Conservation (phyloP, 2,113 vertebrate genomes). For the Chunga burmeisteri region DNA sequence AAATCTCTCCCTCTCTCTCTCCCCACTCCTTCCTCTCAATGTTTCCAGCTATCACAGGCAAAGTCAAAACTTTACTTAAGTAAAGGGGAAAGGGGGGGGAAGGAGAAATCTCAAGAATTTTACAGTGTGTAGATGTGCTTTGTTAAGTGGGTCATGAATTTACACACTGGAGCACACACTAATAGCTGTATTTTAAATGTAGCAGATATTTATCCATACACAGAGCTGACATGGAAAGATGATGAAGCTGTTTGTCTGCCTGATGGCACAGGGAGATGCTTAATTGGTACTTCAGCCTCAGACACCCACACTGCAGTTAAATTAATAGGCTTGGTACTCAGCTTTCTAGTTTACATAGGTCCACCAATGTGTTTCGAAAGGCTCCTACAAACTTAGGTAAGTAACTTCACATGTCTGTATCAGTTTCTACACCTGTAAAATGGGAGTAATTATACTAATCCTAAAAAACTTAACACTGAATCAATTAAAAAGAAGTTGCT, state of each 20-base stretch:
- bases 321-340: not conserved
- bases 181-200: not conserved
- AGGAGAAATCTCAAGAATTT: not conserved
- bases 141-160: not conserved
- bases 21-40: not conserved
- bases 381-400: not conserved
- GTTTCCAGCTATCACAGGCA: not conserved
- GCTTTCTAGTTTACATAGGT: not conserved
- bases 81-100: accelerated
- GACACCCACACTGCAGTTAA: not conserved
- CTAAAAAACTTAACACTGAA: not conserved
- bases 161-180: not conserved
- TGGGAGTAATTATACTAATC: not conserved
- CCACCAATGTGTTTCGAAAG: not conserved
- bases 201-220: not conserved
- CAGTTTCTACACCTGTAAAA: not conserved
- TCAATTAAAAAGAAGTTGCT: not conserved
- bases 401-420: not conserved
- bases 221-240: not conserved
- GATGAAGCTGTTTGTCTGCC: not conserved
- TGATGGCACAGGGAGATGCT: not conserved
- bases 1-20: not conserved
- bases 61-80: not conserved
- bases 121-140: too few species aligned
- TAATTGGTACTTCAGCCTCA: not conserved